These are phyloP conservation scores for Monomorium pharaonis DNA, from an alignment of 1,140 invertebrate genomes.

Conservation along the genomic window DNA sequence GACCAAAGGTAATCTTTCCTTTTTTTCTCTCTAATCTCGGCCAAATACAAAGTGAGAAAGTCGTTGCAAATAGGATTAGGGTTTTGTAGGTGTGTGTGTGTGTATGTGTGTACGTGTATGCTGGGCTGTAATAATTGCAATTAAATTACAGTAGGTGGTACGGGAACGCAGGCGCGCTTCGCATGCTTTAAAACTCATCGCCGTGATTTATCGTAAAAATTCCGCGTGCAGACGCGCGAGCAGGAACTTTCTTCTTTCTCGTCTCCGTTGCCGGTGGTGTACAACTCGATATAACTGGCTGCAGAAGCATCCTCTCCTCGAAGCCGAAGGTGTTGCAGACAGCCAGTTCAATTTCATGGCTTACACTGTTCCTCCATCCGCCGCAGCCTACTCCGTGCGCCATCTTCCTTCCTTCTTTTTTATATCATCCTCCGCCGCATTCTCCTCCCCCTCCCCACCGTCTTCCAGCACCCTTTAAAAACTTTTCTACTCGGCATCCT, in stretches of 20 bases:
- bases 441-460: neutral
- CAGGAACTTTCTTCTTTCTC: constrained; percentile 54
- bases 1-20: neutral
- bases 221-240: constrained; percentile 9
- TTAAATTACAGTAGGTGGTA: constrained; percentile 24
- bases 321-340: constrained; percentile 57
- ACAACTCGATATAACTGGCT: constrained; percentile 56
- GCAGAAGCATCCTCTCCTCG: constrained; percentile 35
- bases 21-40: neutral
- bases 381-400: constrained; percentile 42
- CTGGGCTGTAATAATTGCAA: constrained; percentile 33
- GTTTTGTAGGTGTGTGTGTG: too few relatives aligned
- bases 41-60: neutral
- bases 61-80: constrained; percentile 13
- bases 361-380: constrained; percentile 51
- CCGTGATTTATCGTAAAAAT: constrained; percentile 66
- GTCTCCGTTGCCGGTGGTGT: constrained; percentile 34
- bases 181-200: constrained; percentile 59
- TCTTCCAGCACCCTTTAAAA: constrained; percentile 64
- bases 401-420: constrained; percentile 20
- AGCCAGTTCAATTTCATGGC: constrained; percentile 61
- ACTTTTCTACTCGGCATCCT: constrained; percentile 73
- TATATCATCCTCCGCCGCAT: neutral
- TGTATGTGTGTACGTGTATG: neutral
- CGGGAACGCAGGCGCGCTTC: neutral